Conservation (phyloP, 2,113 vertebrate species). For the Plecotus auritus region DNA sequence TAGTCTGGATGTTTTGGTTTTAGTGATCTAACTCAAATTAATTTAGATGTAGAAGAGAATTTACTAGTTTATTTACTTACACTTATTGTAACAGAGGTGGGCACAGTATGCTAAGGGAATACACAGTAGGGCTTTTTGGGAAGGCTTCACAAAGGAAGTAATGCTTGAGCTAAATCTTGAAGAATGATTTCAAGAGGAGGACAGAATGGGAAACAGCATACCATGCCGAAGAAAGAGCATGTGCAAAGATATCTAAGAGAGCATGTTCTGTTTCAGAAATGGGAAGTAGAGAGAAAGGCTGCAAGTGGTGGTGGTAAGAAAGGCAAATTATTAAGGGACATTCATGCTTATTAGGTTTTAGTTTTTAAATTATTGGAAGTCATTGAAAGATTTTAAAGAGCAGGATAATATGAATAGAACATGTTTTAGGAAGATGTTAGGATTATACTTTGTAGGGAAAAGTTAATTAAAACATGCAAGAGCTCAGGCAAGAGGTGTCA, state of each 20-base stretch:
- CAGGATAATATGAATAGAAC: not conserved
- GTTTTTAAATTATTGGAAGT: not conserved
- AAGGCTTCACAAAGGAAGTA: not conserved
- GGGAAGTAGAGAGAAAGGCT: not conserved
- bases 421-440: not conserved
- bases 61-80: not conserved
- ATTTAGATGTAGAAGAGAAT: not conserved
- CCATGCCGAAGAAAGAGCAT: not conserved
- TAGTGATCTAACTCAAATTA: constrained; percentile 19
- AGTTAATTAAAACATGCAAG: not conserved
- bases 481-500: not conserved
- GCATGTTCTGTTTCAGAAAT: constrained; percentile 19
- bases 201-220: constrained; percentile 13
- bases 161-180: not conserved
- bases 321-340: not conserved
- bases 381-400: not conserved
- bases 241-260: not conserved
- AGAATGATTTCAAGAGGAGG: constrained; percentile 36
- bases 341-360: not conserved
- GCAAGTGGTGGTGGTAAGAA: not conserved
- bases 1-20: not conserved
- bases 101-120: not conserved
- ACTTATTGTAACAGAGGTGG: not conserved
- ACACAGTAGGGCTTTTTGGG: not conserved
- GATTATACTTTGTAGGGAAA: not conserved